Conservation (phyloP, 2,888 invertebrate genomes). For the Chloroclystis v-ata region DNA sequence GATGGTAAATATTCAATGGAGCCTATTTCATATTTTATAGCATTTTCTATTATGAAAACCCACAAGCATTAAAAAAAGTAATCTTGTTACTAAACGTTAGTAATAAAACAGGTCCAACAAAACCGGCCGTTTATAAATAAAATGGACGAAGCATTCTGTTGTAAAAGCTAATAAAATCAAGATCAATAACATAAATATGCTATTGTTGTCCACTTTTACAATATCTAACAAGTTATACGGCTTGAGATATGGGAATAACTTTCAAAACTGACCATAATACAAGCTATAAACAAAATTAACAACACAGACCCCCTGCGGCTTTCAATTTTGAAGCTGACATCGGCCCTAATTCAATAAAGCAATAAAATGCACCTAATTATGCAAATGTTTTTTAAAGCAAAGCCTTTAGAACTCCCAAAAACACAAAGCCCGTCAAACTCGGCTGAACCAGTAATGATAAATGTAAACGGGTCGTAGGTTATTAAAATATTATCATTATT, state of each 20-base stretch:
- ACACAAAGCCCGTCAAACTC: constrained; percentile 64
- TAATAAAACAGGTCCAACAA: constrained; percentile 33
- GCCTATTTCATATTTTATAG: constrained; percentile 22
- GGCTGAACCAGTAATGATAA: constrained; percentile 60
- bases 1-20: constrained; percentile 9
- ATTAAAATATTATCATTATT: constrained; percentile 58
- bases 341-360: constrained; percentile 78
- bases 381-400: constrained; percentile 74
- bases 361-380: constrained; percentile 79
- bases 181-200: constrained; percentile 68
- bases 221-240: constrained; percentile 70
- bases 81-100: constrained; percentile 20
- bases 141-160: constrained; percentile 33
- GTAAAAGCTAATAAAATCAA: constrained; percentile 57
- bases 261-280: constrained; percentile 73
- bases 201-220: constrained; percentile 66
- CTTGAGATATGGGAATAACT: constrained; percentile 68
- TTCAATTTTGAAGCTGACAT: constrained; percentile 77
- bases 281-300: constrained; percentile 78
- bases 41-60: constrained; percentile 33
- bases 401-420: constrained; percentile 61
- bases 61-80: constrained; percentile 20
- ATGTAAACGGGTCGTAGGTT: constrained; percentile 44
- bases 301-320: constrained; percentile 74
- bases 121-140: constrained; percentile 33